Base-by-base conservation (phyloP, 2,113 vertebrate genomes). In the Siniperca chuatsi region DNA sequence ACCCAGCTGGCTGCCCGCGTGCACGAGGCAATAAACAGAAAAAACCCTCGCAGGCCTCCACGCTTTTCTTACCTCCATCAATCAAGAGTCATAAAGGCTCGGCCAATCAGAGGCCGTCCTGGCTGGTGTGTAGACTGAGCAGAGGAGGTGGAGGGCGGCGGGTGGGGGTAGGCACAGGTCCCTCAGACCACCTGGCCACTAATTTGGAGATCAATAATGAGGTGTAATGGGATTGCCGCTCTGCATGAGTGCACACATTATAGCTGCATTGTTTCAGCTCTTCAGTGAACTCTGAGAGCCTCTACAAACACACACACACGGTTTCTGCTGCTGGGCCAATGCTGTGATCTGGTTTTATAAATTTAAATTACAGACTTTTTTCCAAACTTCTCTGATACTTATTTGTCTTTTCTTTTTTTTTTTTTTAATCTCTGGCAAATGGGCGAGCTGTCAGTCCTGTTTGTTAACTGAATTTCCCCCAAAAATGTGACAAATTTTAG, bases 131-230 rank as follows among this genome's bases (percentile, higher is more conserved):
- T 40, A 23, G 48, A 58, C 40, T 37, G 46, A n/a, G 42, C 1
- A 11, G 66, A 18, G 60, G 70, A 16, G 40, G 82, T 1, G 46
- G 29, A 11, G 18, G 35, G 10, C 23, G 2, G 8, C 4, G 48
- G 2, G 71, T 6, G 69, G 64, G 8, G 2, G 50, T 29, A 29
- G 29, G 29, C 29, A 29, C 79, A 66, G 78, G 87, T 79, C 75
- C 68, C 68, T 78, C 71, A 66, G 35, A 90, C 92, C 93, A 95
- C 92, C 94, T 95, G 93, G 82, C 86, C 67, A 80, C 82, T 94
- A 78, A 91, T 94, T 90, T 92, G 74, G 50, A 82, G 84, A 92
- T 92, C 87, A 91, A 92, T 94, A 90, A 94, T 91, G 90, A 93
- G 85, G 69, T 90, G 89, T 88, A 87, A 93, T 91, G 88, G 86